A percentile compares a stretch with the other conserved stretches of the same genome.
Evolutionary conservation across 2,797 vertebrate species (phyloP).

Genomic region (Aulostomus chinensis): DNA sequence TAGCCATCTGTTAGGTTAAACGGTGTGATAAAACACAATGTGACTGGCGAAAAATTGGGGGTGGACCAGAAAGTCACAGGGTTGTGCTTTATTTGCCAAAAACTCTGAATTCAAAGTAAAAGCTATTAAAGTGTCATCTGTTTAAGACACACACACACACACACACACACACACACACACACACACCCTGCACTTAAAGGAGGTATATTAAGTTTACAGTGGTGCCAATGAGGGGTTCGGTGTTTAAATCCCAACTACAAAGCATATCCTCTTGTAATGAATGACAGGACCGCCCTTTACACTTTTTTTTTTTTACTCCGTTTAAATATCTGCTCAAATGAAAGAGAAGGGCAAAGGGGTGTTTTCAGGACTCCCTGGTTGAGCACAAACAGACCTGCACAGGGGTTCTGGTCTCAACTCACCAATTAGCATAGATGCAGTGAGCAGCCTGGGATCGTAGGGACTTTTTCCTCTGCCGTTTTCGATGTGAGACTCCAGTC

Average conservation of each 20-base stretch:
- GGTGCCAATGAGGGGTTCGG: conserved; percentile 59
- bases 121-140: no score
- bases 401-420: conserved; percentile 46
- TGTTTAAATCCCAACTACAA: conserved; percentile 52
- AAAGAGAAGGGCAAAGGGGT: conserved; percentile 48
- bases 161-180: no score
- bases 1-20: conserved; percentile 72
- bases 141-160: no score
- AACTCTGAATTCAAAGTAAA: conserved; percentile 17
- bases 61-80: conserved; percentile 29
- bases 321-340: conserved; percentile 38
- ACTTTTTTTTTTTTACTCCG: no score
- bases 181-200: conserved; percentile 36
- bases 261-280: conserved; percentile 52
- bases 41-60: conserved; percentile 56
- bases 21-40: conserved; percentile 57
- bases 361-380: conserved; percentile 32
- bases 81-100: conserved; percentile 39
- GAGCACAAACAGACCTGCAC: neutral
- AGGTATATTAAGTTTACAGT: conserved; percentile 47
- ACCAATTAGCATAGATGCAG: conserved; percentile 95
- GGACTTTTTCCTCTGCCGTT: conserved; percentile 98
- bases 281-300: conserved; percentile 26
- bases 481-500: conserved; percentile 88
- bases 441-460: conserved; percentile 94